These are phyloP conservation scores for Timema podura DNA, from an alignment of 2,888 invertebrate species.

Conservation along the genomic window DNA sequence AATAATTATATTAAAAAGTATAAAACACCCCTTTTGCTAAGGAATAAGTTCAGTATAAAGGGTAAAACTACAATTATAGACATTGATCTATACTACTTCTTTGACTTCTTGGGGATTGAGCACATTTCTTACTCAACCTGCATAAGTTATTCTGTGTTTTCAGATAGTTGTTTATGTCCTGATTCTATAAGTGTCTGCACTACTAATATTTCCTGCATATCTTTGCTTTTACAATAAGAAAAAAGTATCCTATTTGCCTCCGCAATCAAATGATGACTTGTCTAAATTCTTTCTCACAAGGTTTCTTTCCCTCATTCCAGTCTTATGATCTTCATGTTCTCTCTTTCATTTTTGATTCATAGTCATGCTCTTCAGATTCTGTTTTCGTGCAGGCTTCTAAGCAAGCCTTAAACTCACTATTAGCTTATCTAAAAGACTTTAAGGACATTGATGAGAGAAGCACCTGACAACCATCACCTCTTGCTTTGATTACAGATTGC, in stretches of 20 bases:
- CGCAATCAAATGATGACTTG: background rate
- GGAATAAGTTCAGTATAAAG: too few relatives aligned
- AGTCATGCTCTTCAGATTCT: background rate
- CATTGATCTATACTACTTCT: background rate
- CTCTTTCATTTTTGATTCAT: background rate
- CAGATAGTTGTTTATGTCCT: constrained; percentile 2
- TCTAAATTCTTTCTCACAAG: background rate
- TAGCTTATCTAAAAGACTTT: constrained; percentile 6
- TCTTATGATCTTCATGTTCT: background rate
- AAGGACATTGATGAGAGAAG: background rate
- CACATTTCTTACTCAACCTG: background rate
- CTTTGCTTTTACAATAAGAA: background rate
- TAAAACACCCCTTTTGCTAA: too few relatives aligned
- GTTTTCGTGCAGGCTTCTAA: background rate
- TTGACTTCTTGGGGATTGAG: background rate
- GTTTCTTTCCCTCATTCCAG: background rate
- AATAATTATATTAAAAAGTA: too few relatives aligned
- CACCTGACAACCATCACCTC: background rate
- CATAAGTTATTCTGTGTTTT: background rate
- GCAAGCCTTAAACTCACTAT: background rate
- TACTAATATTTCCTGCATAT: background rate
- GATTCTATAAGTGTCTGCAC: background rate
- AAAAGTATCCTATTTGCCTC: background rate
- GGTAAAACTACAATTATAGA: background rate
- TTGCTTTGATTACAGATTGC: background rate